Percentiles rank a stretch among this genome's conserved stretches.
Conservation (phyloP, 1,140 invertebrate species). For the Drosophila rufa region DNA sequence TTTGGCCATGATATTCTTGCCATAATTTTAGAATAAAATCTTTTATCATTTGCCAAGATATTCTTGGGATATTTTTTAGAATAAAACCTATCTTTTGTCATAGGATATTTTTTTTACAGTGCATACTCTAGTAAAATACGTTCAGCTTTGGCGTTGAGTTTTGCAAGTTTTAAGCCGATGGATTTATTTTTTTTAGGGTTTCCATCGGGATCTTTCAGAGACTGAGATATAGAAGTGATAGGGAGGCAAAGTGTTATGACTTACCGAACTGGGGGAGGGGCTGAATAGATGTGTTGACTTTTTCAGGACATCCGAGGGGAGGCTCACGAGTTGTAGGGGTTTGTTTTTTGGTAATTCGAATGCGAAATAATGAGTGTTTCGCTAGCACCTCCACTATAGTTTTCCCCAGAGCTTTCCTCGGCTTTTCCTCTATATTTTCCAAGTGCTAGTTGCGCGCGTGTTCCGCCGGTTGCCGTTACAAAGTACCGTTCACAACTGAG, state of each 20-base stretch:
- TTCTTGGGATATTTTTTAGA: no score
- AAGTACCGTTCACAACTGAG: constrained; percentile 84
- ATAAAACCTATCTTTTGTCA: no score
- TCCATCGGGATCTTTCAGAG: constrained; percentile 16
- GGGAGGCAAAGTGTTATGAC: constrained; percentile 21
- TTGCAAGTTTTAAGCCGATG: constrained; percentile 54
- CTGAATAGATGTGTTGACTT: constrained; percentile 24
- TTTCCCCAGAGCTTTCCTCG: constrained; percentile 4
- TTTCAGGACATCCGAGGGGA: constrained; percentile 26
- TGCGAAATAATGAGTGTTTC: not conserved
- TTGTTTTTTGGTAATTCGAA: constrained; percentile 19
- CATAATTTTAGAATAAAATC: not conserved
- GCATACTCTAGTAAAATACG: constrained; percentile 25
- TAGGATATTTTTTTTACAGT: constrained; percentile 1
- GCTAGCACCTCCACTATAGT: not conserved
- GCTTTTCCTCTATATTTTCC: constrained; percentile 29
- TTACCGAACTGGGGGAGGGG: constrained; percentile 27
- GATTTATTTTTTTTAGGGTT: constrained; percentile 48
- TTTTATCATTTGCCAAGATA: no score
- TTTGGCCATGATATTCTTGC: no score
- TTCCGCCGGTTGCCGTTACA: constrained; percentile 60
- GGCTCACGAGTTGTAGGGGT: not conserved
- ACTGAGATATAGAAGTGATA: not conserved
- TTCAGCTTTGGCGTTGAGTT: constrained; percentile 42
- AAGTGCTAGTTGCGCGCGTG: constrained; percentile 44